phyloP scores from a whole-genome alignment of 1,140 invertebrate genomes.

The Drosophila ohnishii region DNA sequence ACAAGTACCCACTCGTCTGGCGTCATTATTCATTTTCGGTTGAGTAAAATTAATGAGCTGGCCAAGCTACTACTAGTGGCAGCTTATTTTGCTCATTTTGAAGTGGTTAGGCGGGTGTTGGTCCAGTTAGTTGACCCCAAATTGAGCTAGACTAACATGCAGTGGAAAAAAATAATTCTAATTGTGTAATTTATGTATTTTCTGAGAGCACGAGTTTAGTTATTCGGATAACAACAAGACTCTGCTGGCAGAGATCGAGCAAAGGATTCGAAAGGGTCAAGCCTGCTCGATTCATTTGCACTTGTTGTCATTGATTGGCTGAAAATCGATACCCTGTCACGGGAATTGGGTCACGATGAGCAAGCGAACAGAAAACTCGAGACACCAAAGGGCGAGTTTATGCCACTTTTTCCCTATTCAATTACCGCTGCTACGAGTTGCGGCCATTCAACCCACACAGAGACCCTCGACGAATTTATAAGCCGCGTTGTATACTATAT shows the following conservation, averaged over 20 bases:
- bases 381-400: constrained; percentile 26
- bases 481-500: background rate
- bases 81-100: constrained; percentile 29
- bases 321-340: constrained; percentile 29
- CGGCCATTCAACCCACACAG: constrained; percentile 30
- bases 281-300: constrained; percentile 11
- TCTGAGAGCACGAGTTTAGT: background rate
- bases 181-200: background rate
- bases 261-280: constrained; percentile 25
- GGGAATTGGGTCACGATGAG: constrained; percentile 38
- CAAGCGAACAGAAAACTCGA: constrained; percentile 16
- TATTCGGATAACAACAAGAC: constrained; percentile 19
- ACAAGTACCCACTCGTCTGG: constrained; percentile 2
- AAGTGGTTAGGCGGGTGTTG: constrained; percentile 23
- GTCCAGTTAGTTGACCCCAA: constrained; percentile 35
- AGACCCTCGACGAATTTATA: constrained; percentile 9
- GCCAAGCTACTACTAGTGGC: constrained; percentile 13
- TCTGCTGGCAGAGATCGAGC: background rate
- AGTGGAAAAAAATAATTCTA: background rate
- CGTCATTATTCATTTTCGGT: constrained; percentile 44
- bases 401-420: constrained; percentile 21
- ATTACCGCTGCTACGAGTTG: constrained; percentile 6
- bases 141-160: constrained; percentile 12
- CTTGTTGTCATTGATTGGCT: constrained; percentile 37
- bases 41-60: constrained; percentile 47